A percentile compares a stretch with the other conserved stretches of the same genome.
phyloP scores from a whole-genome alignment of 2,113 vertebrate species.

The Trichomycterus rosablanca region DNA sequence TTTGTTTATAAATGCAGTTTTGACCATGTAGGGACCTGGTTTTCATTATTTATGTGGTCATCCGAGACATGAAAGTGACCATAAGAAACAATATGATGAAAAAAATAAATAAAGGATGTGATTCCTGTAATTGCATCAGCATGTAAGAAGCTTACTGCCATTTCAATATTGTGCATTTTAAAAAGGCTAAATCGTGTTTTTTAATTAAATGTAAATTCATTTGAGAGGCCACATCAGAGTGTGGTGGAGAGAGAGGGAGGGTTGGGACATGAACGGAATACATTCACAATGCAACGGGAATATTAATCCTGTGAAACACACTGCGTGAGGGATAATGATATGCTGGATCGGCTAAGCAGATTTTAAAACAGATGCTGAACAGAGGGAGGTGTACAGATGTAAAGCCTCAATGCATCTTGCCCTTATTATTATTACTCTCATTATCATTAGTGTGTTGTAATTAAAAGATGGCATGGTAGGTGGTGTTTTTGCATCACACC shows the following conservation, averaged over 20 bases:
- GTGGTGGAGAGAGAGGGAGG: conserved; percentile 46
- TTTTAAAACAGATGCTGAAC: not conserved
- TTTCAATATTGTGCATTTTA: conserved; percentile 68
- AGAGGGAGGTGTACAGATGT: conserved; percentile 6
- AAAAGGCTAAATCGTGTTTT: conserved; percentile 49
- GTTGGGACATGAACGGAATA: conserved; percentile 43
- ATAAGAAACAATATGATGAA: conserved; percentile 60
- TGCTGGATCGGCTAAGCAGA: conserved; percentile 10
- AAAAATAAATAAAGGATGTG: conserved; percentile 47
- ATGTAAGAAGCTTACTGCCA: conserved; percentile 71
- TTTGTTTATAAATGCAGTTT: conserved; percentile 13
- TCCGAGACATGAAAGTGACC: conserved; percentile 48
- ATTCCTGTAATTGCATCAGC: conserved; percentile 68
- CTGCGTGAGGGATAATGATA: conserved; percentile 37
- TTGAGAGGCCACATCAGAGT: conserved; percentile 37
- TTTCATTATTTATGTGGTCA: conserved; percentile 9
- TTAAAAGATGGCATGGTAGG: no score
- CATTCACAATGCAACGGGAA: conserved; percentile 57
- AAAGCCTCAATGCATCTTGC: not conserved
- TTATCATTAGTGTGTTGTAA: not conserved
- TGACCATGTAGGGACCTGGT: no score
- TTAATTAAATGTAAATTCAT: conserved; percentile 63
- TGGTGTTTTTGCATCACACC: no score
- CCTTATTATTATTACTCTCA: not conserved
- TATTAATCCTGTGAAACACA: conserved; percentile 60